Evolutionary conservation across 2,797 vertebrate genomes (phyloP).

Genomic region (Xiphophorus birchmanni): DNA sequence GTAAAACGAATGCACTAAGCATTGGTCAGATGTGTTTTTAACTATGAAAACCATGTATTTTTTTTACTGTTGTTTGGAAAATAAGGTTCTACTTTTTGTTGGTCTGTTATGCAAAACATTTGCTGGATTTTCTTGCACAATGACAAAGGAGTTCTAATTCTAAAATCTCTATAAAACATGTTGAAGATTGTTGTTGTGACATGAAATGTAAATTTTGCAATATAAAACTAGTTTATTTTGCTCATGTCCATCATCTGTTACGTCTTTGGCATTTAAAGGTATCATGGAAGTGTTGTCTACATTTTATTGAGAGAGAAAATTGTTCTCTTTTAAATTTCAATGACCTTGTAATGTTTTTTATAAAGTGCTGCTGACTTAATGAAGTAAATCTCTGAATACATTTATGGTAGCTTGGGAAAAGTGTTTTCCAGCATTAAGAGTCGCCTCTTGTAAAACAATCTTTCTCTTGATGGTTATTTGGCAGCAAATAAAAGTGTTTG

Average conservation of each 20-base stretch:
- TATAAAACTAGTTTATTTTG: not conserved
- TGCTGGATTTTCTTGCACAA: too few species aligned
- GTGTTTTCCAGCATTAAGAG: constrained; percentile 2
- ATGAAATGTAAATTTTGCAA: not conserved
- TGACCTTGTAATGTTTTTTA: not conserved
- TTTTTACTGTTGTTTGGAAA: not conserved
- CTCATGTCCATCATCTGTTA: not conserved
- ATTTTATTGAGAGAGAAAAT: not conserved
- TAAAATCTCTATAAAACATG: not conserved
- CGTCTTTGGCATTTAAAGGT: not conserved
- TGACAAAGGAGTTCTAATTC: too few species aligned
- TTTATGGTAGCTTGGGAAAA: not conserved
- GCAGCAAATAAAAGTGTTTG: constrained; percentile 4
- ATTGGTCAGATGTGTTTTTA: not conserved
- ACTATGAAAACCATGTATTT: not conserved
- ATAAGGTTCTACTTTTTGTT: not conserved
- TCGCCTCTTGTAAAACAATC: not conserved
- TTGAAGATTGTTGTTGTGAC: not conserved
- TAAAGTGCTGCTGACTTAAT: not conserved
- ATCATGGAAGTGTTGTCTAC: not conserved
- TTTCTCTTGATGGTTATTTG: constrained; percentile 7
- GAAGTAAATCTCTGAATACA: constrained; percentile 1
- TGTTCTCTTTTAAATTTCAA: not conserved
- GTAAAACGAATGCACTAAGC: not conserved
- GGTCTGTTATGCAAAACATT: not conserved